A percentile compares a stretch with the other conserved stretches of the same genome.
Evolutionary conservation across 2,888 invertebrate genomes (phyloP).

Genomic region (Gastracanthus pulcherrimus): DNA sequence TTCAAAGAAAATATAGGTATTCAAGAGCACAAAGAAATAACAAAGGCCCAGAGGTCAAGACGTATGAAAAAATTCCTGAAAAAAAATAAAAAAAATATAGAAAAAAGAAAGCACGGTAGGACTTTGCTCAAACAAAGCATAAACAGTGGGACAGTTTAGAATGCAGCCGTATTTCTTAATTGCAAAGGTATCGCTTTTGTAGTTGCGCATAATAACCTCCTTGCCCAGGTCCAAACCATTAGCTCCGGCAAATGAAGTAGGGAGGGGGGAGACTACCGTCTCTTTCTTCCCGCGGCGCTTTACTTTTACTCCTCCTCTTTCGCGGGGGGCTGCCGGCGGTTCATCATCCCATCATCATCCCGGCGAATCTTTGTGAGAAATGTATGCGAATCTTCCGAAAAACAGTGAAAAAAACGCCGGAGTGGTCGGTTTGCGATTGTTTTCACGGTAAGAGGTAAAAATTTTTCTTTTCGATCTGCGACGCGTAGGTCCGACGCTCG

Average conservation of each 20-base stretch:
- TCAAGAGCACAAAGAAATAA: background rate
- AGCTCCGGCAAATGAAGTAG: slow-evolving; percentile 65
- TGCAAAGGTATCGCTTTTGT: slow-evolving; percentile 75
- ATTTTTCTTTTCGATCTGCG: slow-evolving; percentile 48
- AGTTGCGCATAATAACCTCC: slow-evolving; percentile 73
- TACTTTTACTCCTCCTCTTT: slow-evolving; percentile 45
- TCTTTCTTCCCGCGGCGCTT: slow-evolving; percentile 40
- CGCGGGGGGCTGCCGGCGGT: slow-evolving; percentile 18
- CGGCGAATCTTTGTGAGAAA: slow-evolving; percentile 30
- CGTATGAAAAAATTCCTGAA: slow-evolving; percentile 42
- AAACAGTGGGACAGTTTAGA: slow-evolving; percentile 55
- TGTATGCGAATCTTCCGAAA: slow-evolving; percentile 28
- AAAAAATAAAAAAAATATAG: slow-evolving; percentile 47
- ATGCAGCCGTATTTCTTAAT: slow-evolving; percentile 68
- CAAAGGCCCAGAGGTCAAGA: slow-evolving; percentile 40
- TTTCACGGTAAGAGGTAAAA: slow-evolving; percentile 9
- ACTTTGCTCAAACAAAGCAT: slow-evolving; percentile 61
- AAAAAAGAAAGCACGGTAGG: slow-evolving; percentile 25
- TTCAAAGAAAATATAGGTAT: background rate
- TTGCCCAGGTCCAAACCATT: slow-evolving; percentile 67
- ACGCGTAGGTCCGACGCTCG: slow-evolving; percentile 7
- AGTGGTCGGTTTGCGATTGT: slow-evolving; percentile 39
- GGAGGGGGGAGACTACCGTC: background rate
- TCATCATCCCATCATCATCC: slow-evolving; percentile 51
- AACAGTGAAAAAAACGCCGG: slow-evolving; percentile 11